Evolutionary conservation across 2,888 invertebrate species (phyloP).

Genomic region (Rambutsinella grinnellia): DNA sequence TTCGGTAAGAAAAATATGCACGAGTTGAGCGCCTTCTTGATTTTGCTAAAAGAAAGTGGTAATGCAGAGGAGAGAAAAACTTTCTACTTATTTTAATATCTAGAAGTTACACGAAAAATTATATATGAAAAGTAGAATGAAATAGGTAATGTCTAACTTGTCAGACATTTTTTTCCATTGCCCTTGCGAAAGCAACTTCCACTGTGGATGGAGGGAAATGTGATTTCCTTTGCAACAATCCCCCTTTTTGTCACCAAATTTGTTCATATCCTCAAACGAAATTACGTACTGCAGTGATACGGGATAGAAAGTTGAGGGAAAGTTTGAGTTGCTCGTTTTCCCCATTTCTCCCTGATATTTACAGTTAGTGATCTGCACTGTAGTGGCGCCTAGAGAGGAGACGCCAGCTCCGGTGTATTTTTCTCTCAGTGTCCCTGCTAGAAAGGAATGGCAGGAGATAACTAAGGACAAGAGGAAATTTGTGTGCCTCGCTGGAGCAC

Average conservation of each 20-base stretch:
- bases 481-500: neutral
- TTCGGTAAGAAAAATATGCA: too few species aligned
- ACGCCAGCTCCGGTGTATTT: slow-evolving; percentile 43
- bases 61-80: too few species aligned
- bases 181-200: slow-evolving; percentile 37
- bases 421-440: neutral
- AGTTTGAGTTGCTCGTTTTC: neutral
- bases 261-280: neutral
- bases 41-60: too few species aligned
- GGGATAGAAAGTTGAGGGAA: slow-evolving; percentile 9
- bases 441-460: neutral
- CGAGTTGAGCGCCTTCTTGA: too few species aligned
- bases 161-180: slow-evolving; percentile 26
- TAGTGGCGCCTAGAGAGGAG: slow-evolving; percentile 46
- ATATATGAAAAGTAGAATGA: neutral
- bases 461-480: neutral
- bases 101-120: too few species aligned
- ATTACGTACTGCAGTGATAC: slow-evolving; percentile 50
- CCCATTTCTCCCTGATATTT: neutral
- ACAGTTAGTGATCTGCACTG: slow-evolving; percentile 34
- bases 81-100: too few species aligned
- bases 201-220: neutral
- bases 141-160: slow-evolving; percentile 10
- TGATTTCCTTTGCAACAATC: neutral
- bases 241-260: slow-evolving; percentile 10